A percentile compares a stretch with the other conserved stretches of the same genome.
Conservation (phyloP, 1,140 invertebrate species). For the Drosophila baimaii region DNA sequence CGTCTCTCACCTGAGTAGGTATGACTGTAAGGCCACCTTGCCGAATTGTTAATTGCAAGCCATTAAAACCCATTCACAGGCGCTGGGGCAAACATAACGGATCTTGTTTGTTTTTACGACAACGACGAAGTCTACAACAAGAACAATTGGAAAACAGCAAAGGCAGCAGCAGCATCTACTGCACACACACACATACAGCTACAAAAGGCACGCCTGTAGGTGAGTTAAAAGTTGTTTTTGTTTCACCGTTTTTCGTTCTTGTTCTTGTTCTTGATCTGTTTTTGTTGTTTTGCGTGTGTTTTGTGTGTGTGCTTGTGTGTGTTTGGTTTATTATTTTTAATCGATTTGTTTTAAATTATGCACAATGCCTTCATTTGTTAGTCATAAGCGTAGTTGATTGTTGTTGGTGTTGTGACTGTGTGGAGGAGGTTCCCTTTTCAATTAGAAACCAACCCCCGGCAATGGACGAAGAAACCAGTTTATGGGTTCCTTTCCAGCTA, state of each 20-base stretch:
- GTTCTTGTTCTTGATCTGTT: constrained; percentile 45
- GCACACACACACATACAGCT: constrained; percentile 9
- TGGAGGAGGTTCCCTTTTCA: constrained; percentile 25
- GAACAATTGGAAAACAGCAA: constrained; percentile 22
- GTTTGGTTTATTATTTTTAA: constrained; percentile 28
- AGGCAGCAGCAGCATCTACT: constrained; percentile 9
- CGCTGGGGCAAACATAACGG: constrained; percentile 21
- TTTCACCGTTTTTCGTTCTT: constrained; percentile 45
- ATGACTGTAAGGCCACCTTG: constrained; percentile 22
- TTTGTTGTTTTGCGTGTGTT: constrained; percentile 15
- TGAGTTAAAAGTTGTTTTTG: constrained; percentile 46
- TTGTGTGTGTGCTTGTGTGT: too few species aligned
- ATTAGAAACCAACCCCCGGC: constrained; percentile 43
- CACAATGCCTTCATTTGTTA: constrained; percentile 42
- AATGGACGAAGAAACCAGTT: constrained; percentile 30
- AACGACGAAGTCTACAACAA: constrained; percentile 5
- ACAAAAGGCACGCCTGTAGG: constrained; percentile 38
- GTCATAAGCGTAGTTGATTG: constrained; percentile 31
- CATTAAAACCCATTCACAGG: constrained; percentile 32
- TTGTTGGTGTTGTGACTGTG: not conserved
- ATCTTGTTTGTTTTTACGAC: constrained; percentile 36
- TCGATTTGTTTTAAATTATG: constrained; percentile 49
- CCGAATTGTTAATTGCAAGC: constrained; percentile 36
- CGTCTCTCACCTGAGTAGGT: constrained; percentile 18
- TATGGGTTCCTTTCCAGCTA: constrained; percentile 41